Conservation (phyloP, 2,113 vertebrate genomes). For the Conger conger region DNA sequence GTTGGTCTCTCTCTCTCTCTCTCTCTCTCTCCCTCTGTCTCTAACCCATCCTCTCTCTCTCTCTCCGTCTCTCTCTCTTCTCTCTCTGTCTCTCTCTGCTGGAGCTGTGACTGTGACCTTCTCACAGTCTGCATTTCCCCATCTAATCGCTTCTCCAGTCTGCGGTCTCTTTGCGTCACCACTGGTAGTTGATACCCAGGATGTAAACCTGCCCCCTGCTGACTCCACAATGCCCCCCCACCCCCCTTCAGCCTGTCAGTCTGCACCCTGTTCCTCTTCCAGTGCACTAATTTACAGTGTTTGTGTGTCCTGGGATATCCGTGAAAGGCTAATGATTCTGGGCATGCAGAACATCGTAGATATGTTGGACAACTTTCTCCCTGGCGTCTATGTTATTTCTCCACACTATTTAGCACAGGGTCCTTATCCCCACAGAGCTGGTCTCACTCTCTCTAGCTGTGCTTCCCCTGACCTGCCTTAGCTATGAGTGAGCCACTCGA, state of each 20-base stretch:
- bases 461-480: background rate
- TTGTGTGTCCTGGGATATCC: conserved; percentile 61
- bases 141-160: conserved; percentile 64
- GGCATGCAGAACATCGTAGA: conserved; percentile 60
- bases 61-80: background rate
- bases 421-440: background rate
- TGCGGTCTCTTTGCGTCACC: conserved; percentile 53
- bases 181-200: conserved; percentile 63
- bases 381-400: conserved; percentile 43
- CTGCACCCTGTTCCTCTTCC: conserved; percentile 42
- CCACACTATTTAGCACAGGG: conserved; percentile 27
- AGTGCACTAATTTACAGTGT: conserved; percentile 61
- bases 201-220: conserved; percentile 61
- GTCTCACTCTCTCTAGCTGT: background rate
- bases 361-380: conserved; percentile 45
- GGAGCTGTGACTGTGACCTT: background rate
- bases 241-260: conserved; percentile 21
- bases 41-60: background rate
- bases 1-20: conserved; percentile 16
- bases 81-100: conserved; percentile 16
- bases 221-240: conserved; percentile 51
- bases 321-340: conserved; percentile 61
- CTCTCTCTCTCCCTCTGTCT: conserved; percentile 10
- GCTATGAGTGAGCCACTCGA: background rate
- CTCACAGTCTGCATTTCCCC: background rate